Base-by-base conservation (phyloP, 1,140 invertebrate genomes). In the Hermatobates lingyangjiaoensis region DNA sequence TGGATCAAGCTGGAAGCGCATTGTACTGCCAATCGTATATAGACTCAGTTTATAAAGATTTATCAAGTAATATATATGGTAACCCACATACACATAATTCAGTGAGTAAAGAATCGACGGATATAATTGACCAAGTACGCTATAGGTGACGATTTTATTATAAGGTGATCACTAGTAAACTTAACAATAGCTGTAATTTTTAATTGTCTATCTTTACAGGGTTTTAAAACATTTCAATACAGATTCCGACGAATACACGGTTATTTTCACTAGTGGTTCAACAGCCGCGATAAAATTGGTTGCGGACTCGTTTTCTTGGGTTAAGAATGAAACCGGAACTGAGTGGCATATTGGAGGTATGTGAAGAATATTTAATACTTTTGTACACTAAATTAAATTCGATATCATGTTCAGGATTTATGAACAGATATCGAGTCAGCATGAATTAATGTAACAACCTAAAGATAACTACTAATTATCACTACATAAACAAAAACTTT, bases 191-290 rank as follows among this genome's bases (percentile, higher is more conserved):
- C 27, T 28, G 24, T 10, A 45, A 30, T 52, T 46, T 50, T 23
- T 30, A 27, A 57, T 26, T 25, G 12, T n/a, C 57, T 56, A 53
- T 59, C 57, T 59, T 65, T 66, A 57, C 57, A 89, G 86, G 61
- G 73, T 95, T 55, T 67, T 96, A 21, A 69, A 80, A 30, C 79
- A 87, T 64, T 95, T 96, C 58, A 80, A 91, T 54, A 85, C 88
- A 39, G 75, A 73, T 53, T 60, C 74, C 0, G 75, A 86, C 21
- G 79, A 87, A 48, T 96, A 96, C 63, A 75, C 72, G 58, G 72
- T 96, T 1, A 77, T 97, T 57, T 98, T 97, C 59, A 96, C 91
- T 38, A 81, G 82, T 0, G 87, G 90, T 15, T 80, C 90, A 20
- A 95, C 91, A 27, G 77, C 75, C 15, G 75, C 84, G 1, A 62